Conservation (phyloP, 2,888 invertebrate species). For the Prosapia bicincta region DNA sequence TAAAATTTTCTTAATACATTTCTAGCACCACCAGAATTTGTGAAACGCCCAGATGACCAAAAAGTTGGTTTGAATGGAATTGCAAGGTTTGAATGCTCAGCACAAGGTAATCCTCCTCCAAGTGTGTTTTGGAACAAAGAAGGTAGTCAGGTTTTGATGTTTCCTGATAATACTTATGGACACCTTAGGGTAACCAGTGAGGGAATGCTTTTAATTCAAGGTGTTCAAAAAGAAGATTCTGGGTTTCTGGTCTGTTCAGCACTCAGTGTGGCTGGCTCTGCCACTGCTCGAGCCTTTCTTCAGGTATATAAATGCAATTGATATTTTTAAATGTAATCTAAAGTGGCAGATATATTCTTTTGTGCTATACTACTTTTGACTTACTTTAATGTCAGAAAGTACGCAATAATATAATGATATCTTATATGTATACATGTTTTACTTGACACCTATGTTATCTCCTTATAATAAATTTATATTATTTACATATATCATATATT, state of each 20-base stretch:
- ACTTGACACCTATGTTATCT: no score
- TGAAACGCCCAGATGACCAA: slow-evolving; percentile 79
- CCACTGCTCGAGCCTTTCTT: slow-evolving; percentile 80
- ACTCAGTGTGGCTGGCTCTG: slow-evolving; percentile 89
- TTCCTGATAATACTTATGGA: slow-evolving; percentile 70
- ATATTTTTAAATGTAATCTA: no score
- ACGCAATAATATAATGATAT: no score
- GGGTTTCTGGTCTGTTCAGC: slow-evolving; percentile 92
- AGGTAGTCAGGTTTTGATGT: slow-evolving; percentile 74
- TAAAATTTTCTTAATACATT: slow-evolving; percentile 38
- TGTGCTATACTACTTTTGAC: no score
- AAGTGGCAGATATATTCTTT: no score
- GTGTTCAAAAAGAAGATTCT: slow-evolving; percentile 61
- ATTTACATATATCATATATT: no score
- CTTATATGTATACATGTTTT: no score
- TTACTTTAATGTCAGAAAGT: no score
- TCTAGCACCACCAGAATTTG: slow-evolving; percentile 81
- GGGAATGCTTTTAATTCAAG: slow-evolving; percentile 56
- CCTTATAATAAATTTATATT: no score
- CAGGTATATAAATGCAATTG: no score
- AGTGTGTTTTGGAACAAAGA: slow-evolving; percentile 95
- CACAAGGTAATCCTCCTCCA: slow-evolving; percentile 86
- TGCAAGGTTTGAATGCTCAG: slow-evolving; percentile 86
- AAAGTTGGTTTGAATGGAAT: slow-evolving; percentile 82
- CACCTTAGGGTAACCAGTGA: slow-evolving; percentile 60